phyloP scores from a whole-genome alignment of 2,888 invertebrate species.

The Phortica magna region DNA sequence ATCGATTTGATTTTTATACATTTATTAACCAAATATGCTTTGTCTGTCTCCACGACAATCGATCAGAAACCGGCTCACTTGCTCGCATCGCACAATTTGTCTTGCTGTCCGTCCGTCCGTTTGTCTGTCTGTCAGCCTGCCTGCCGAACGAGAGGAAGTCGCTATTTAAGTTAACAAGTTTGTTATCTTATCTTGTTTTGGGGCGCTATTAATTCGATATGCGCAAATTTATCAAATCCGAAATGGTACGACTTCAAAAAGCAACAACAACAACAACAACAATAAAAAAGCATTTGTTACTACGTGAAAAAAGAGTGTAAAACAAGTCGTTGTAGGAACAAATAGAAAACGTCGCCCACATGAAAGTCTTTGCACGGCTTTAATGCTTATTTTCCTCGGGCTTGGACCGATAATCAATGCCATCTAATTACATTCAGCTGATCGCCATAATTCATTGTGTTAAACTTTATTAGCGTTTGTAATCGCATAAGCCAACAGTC shows the following conservation, averaged over 20 bases:
- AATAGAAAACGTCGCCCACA: background rate
- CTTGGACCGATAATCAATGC: constrained; percentile 2
- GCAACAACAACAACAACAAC: background rate
- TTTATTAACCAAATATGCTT: too few species aligned
- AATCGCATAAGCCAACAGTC: background rate
- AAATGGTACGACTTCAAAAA: background rate
- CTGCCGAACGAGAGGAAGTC: constrained; percentile 4
- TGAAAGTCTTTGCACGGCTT: background rate
- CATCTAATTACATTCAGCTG: constrained; percentile 22
- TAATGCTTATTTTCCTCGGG: background rate
- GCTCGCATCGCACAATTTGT: too few species aligned
- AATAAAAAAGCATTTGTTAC: background rate
- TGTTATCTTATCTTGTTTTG: constrained; percentile 5
- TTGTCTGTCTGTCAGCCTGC: too few species aligned
- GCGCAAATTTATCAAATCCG: background rate
- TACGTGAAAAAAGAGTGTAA: background rate
- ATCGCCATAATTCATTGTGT: constrained; percentile 21
- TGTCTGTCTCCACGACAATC: too few species aligned
- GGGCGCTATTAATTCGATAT: background rate
- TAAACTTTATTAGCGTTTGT: constrained; percentile 16
- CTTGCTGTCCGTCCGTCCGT: too few species aligned
- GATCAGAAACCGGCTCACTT: too few species aligned
- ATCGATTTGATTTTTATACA: too few species aligned
- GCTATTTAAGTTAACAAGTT: background rate
- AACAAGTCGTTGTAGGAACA: too few species aligned